A percentile compares a stretch with the other conserved stretches of the same genome.
These are phyloP conservation scores for Bungarus multicinctus DNA, from an alignment of 2,113 vertebrate genomes.

Conservation along the genomic window DNA sequence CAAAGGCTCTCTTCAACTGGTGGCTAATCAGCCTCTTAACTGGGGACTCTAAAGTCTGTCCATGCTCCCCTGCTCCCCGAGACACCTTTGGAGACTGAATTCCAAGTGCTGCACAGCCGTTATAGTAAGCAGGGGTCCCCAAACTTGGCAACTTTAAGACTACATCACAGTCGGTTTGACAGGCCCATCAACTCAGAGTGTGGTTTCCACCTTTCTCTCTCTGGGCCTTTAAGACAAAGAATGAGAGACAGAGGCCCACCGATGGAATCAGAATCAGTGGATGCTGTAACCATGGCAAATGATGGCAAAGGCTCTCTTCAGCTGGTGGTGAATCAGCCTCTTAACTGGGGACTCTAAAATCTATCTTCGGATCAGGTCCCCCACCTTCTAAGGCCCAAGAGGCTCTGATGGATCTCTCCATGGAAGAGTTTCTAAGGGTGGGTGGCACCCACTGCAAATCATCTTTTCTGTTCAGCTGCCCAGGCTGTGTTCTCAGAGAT, in stretches of 20 bases:
- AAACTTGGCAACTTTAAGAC: no score
- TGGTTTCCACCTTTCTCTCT: not conserved
- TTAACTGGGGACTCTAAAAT: not conserved
- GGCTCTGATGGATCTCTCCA: not conserved
- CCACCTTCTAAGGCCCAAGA: not conserved
- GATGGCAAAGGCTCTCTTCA: not conserved
- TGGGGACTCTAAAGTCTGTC: no score
- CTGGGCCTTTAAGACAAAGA: not conserved
- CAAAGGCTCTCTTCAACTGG: not conserved
- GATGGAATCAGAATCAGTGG: not conserved
- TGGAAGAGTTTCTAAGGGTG: not conserved
- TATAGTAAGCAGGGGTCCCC: no score
- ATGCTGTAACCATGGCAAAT: not conserved
- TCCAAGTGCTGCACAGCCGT: not conserved
- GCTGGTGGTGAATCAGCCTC: not conserved
- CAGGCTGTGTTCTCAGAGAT: no score
- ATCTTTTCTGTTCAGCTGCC: not conserved
- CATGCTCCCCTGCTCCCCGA: fast-evolving
- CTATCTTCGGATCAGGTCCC: not conserved
- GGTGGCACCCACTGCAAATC: not conserved
- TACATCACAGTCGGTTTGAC: not conserved
- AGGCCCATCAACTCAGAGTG: not conserved
- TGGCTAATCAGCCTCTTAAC: not conserved
- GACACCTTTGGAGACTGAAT: not conserved
- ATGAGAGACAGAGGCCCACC: not conserved